Evolutionary conservation across 2,888 invertebrate genomes (phyloP).

Genomic region (Yponomeuta malinellus): DNA sequence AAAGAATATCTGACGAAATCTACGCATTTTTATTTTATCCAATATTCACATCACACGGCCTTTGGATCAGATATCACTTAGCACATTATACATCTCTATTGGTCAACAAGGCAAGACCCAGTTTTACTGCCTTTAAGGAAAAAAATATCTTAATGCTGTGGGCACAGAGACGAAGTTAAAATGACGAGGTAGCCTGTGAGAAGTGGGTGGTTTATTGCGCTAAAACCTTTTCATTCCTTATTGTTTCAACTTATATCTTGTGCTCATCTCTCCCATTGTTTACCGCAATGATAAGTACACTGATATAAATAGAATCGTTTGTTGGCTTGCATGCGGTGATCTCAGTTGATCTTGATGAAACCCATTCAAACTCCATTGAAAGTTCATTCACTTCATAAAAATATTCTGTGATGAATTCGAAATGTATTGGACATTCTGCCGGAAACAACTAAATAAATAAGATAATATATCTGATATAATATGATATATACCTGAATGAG

Average conservation of each 20-base stretch:
- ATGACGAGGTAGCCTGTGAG: background rate
- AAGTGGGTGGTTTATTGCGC: conserved; percentile 6
- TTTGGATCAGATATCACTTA: background rate
- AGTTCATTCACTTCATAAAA: too few relatives aligned
- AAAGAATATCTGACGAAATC: background rate
- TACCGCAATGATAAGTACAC: background rate
- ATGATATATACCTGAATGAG: too few relatives aligned
- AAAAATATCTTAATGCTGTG: background rate
- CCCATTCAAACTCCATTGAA: too few relatives aligned
- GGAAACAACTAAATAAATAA: too few relatives aligned
- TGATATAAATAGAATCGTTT: background rate
- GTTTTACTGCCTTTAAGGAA: background rate
- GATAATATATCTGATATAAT: too few relatives aligned
- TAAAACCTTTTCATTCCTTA: background rate
- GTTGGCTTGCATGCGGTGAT: background rate
- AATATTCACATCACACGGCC: background rate
- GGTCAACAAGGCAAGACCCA: background rate
- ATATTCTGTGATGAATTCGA: too few relatives aligned
- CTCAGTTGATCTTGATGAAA: too few relatives aligned
- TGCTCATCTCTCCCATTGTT: background rate
- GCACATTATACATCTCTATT: conserved; percentile 3
- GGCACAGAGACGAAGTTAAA: background rate
- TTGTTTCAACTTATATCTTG: background rate
- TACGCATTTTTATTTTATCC: background rate
- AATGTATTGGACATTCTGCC: too few relatives aligned